Evolutionary conservation across 2,888 invertebrate species (phyloP).

Genomic region (Limenitis arthemis): DNA sequence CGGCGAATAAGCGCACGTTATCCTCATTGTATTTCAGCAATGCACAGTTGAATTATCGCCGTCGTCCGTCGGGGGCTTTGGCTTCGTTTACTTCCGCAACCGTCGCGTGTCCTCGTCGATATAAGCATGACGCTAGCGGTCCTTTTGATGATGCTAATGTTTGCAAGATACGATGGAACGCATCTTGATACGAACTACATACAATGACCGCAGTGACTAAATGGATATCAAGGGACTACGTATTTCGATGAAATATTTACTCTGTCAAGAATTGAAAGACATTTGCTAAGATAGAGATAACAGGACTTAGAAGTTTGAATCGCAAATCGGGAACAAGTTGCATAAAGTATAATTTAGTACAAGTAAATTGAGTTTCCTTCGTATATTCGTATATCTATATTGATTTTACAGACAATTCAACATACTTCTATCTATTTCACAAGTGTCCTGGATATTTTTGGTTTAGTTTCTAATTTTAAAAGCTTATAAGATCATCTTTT

Average conservation of each 20-base stretch:
- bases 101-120: conserved; percentile 55
- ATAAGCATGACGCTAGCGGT: conserved; percentile 62
- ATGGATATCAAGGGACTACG: conserved; percentile 47
- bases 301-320: not conserved
- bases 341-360: too few species aligned
- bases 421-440: too few species aligned
- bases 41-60: conserved; percentile 63
- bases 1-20: conserved; percentile 34
- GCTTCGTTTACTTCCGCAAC: conserved; percentile 57
- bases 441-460: too few species aligned
- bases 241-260: conserved; percentile 44
- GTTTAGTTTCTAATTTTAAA: too few species aligned
- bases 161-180: conserved; percentile 48
- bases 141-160: conserved; percentile 70
- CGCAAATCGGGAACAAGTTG: too few species aligned
- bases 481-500: too few species aligned
- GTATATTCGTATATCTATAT: too few species aligned
- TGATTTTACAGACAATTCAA: too few species aligned
- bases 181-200: conserved; percentile 54
- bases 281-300: conserved; percentile 30
- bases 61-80: conserved; percentile 58
- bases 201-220: conserved; percentile 55
- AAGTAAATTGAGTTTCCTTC: too few species aligned
- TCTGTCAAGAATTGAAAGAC: conserved; percentile 20
- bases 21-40: conserved; percentile 59